These are phyloP conservation scores for Acleris cristana DNA, from an alignment of 2,888 invertebrate genomes.

Conservation along the genomic window DNA sequence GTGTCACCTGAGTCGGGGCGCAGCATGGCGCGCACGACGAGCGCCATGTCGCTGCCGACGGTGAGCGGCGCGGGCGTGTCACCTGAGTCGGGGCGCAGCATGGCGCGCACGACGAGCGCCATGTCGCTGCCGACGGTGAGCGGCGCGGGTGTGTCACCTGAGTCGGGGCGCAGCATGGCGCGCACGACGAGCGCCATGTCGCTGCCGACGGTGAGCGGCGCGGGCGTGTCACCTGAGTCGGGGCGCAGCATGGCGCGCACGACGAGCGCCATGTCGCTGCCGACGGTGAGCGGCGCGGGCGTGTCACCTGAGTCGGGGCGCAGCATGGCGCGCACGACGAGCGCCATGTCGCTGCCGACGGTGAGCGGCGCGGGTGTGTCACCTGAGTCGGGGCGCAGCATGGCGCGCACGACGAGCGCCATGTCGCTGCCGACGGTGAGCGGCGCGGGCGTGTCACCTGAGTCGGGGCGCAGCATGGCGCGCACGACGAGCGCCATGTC, in stretches of 20 bases:
- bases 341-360: no score
- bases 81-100: no score
- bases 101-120: no score
- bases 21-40: constrained; percentile 97
- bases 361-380: no score
- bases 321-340: no score
- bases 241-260: constrained; percentile 98
- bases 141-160: constrained; percentile 67
- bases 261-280: constrained; percentile 93
- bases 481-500: constrained; percentile 95
- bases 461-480: constrained; percentile 98
- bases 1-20: constrained; percentile 91
- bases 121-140: no score
- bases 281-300: constrained; percentile 85
- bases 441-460: constrained; percentile 67
- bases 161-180: constrained; percentile 98
- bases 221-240: constrained; percentile 86
- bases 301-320: no score
- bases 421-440: constrained; percentile 91
- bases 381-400: constrained; percentile 96
- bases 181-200: constrained; percentile 95
- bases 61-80: constrained; percentile 84
- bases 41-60: constrained; percentile 92
- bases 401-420: constrained; percentile 95
- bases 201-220: constrained; percentile 84